Evolutionary conservation across 2,888 invertebrate genomes (phyloP), one percentile per base, ranked within the genome.

Genomic region (Agrotis clavis): DNA sequence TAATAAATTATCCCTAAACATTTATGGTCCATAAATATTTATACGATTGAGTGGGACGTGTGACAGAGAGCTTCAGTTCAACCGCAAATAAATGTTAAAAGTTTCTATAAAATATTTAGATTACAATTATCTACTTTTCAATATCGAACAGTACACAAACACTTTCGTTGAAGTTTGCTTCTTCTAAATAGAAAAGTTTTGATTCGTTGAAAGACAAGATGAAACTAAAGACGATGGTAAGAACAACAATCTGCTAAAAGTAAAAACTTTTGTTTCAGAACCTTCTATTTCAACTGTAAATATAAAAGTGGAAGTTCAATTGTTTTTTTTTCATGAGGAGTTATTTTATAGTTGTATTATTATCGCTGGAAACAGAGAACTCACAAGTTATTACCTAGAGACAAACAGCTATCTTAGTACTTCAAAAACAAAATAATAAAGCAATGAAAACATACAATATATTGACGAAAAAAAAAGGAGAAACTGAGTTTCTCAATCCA

Each of bases 161-260:
- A 79, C 30, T 77, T 82, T 61, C 35, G 47, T 74, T 73, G 59
- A 78, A 76, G 70, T 78, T 81, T 70, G 65, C 56, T 67, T 71
- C 78, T 82, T 74, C 71, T 72, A 78, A 84, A 86, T 86, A 90
- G 84, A 87, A 90, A 92, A 90, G 90, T 91, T 92, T 88, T 89
- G 89, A 89, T 90, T 91, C 89, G 88, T 90, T 85, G 76, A 84
- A 86, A 86, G 86, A 88, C 85, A 82, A 67, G 68, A 70, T 57
- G 56, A 79, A 82, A 78, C 82, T 81, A 80, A 86, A 86, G 83
- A 84, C 80, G 76, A 84, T 85, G 87, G 81, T 87, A 86, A 87
- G 84, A 87, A 87, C 84, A 88, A 86, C 86, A 89, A 88, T 89
- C 84, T 84, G 84, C 74, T 81, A 84, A 73, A 90, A 90, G 84